Conservation (phyloP, 2,888 invertebrate genomes). For the Diplolepis rosae region DNA sequence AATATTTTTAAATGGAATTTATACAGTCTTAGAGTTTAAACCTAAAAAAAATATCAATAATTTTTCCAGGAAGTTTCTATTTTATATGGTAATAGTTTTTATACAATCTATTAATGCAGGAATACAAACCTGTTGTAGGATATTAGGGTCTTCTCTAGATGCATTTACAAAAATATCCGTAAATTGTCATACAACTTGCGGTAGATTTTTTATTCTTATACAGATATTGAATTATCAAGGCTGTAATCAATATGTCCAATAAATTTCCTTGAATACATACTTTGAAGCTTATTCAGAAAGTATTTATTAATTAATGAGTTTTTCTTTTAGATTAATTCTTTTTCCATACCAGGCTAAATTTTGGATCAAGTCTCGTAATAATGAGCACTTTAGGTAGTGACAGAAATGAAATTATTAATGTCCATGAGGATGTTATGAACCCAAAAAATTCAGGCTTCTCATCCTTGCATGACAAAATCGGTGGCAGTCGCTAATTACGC, state of each 20-base stretch:
- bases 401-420: neutral
- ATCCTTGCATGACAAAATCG: conserved; percentile 54
- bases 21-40: too few species aligned
- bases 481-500: conserved; percentile 65
- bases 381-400: neutral
- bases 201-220: neutral
- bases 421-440: conserved; percentile 36
- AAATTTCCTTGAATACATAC: neutral
- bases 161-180: neutral
- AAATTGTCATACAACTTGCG: neutral
- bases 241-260: neutral
- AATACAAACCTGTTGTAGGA: neutral
- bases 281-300: neutral
- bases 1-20: neutral
- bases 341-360: neutral
- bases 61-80: neutral
- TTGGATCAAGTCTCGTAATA: neutral
- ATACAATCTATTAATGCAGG: neutral
- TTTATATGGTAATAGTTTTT: neutral
- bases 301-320: neutral
- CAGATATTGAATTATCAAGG: neutral
- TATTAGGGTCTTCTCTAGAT: neutral
- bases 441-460: conserved; percentile 44
- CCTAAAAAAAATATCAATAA: too few species aligned
- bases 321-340: neutral